Conservation (phyloP, 2,797 vertebrate genomes). For the Urosaurus nigricauda region DNA sequence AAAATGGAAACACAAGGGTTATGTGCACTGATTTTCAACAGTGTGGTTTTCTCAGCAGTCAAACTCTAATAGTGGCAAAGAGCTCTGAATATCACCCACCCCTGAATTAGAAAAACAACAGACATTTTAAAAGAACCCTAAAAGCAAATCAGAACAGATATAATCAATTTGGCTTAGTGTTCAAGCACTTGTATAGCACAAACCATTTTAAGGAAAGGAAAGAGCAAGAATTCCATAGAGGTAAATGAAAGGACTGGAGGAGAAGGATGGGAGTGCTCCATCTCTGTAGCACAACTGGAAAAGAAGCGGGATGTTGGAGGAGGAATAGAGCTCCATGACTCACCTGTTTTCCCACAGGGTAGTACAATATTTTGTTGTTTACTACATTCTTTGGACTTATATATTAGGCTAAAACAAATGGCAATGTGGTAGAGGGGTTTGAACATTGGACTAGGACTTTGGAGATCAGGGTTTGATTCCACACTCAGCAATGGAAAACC, state of each 20-base stretch:
- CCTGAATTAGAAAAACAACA: background rate
- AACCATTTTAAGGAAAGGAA: background rate
- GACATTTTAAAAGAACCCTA: background rate
- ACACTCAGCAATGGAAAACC: too few species aligned
- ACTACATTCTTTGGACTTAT: background rate
- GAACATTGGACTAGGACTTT: too few species aligned
- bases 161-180: background rate
- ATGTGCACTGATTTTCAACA: too few species aligned
- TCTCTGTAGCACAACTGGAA: background rate
- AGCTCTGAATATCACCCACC: too few species aligned
- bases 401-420: background rate
- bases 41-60: too few species aligned
- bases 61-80: too few species aligned
- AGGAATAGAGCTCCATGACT: background rate
- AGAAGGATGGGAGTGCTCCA: background rate
- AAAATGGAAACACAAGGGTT: too few species aligned
- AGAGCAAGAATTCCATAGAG: background rate
- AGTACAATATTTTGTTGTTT: background rate
- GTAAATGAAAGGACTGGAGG: background rate
- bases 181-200: background rate
- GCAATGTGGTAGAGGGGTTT: too few species aligned
- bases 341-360: too few species aligned
- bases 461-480: too few species aligned
- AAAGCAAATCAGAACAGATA: background rate
- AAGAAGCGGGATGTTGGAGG: background rate